Evolutionary conservation across 2,113 vertebrate species (phyloP).

Genomic region (Platysternon megacephalum): DNA sequence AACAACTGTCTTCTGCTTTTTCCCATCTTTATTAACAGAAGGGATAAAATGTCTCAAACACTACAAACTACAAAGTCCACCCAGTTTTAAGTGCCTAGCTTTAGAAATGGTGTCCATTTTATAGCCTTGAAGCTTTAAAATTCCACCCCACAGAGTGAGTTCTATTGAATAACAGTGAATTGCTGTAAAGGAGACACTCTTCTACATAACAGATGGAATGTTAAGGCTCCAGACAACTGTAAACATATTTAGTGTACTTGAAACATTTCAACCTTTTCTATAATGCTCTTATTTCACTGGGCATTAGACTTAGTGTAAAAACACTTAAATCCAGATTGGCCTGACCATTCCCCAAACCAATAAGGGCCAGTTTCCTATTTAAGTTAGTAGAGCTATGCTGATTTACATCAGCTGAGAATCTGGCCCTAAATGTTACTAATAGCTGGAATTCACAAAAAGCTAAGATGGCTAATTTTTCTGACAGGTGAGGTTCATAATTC

Average conservation of each 20-base stretch:
- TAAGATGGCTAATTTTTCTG: constrained; percentile 69
- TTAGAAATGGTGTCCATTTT: background rate
- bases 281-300: background rate
- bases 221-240: background rate
- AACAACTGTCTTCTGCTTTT: background rate
- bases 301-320: background rate
- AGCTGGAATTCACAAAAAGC: background rate
- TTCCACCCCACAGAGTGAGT: background rate
- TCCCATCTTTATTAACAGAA: background rate
- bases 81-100: background rate
- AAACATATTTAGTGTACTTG: background rate
- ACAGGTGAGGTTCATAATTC: background rate
- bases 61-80: background rate
- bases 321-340: background rate
- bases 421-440: background rate
- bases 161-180: background rate
- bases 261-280: background rate
- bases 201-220: background rate
- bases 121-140: background rate
- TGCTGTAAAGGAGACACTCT: background rate
- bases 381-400: background rate
- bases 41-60: background rate
- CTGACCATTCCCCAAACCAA: background rate
- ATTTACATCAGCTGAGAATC: background rate
- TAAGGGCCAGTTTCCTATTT: background rate